phyloP scores from a whole-genome alignment of 2,113 vertebrate genomes.

The Anser brachyrhynchus region DNA sequence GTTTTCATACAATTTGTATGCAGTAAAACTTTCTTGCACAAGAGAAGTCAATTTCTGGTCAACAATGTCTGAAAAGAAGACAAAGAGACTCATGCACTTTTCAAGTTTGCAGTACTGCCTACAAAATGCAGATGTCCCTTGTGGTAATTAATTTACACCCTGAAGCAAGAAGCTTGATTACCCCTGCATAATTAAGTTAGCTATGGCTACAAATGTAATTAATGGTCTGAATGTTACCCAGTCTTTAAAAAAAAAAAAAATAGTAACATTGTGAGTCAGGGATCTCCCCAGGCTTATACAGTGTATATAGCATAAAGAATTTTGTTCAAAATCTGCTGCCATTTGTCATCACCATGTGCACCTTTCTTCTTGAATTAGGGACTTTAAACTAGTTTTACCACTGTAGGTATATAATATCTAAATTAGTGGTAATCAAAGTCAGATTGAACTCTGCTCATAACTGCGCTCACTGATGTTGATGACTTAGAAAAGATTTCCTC shows the following conservation, averaged over 20 bases:
- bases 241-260: not conserved
- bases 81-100: not conserved
- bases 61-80: not conserved
- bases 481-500: not conserved
- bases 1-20: not conserved
- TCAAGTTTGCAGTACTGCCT: not conserved
- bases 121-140: not conserved
- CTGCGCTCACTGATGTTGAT: not conserved
- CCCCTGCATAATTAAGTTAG: not conserved
- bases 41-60: not conserved
- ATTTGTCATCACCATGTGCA: not conserved
- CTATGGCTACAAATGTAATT: not conserved
- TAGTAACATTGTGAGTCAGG: not conserved
- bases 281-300: not conserved
- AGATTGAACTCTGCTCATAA: not conserved
- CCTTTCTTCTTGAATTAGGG: not conserved
- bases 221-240: not conserved
- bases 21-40: not conserved
- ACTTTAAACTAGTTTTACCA: not conserved
- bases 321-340: not conserved
- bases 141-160: not conserved
- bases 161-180: slow-evolving; percentile 10
- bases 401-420: not conserved
- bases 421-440: not conserved
- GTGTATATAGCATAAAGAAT: not conserved